These are phyloP conservation scores for Rhynchomys soricoides DNA, from an alignment of 2,113 vertebrate species.

Conservation along the genomic window DNA sequence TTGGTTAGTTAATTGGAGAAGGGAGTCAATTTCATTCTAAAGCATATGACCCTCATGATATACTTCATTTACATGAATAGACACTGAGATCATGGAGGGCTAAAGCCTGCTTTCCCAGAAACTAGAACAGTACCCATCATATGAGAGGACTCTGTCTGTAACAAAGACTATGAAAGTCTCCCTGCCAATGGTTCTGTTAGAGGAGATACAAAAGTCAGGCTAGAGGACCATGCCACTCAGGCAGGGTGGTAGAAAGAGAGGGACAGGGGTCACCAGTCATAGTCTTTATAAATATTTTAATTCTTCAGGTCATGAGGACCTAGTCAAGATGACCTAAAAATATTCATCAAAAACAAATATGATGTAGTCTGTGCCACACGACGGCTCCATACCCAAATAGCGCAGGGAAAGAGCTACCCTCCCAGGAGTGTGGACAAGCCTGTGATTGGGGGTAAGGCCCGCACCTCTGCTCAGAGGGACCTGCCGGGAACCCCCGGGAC, in stretches of 20 bases:
- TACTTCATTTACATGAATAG: background rate
- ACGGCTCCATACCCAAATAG: too few species aligned
- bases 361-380: too few species aligned
- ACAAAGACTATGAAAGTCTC: background rate
- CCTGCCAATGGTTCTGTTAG: background rate
- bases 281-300: background rate
- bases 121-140: background rate
- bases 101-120: background rate
- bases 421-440: too few species aligned
- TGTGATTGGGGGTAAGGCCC: too few species aligned
- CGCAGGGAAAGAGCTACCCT: too few species aligned
- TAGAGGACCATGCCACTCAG: background rate
- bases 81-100: background rate
- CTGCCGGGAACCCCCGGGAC: too few species aligned
- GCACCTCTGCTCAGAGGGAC: too few species aligned
- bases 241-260: background rate
- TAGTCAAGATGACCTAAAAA: conserved; percentile 24
- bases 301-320: background rate
- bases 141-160: background rate
- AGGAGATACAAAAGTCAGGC: background rate
- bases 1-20: background rate
- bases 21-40: background rate
- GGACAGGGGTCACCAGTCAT: background rate
- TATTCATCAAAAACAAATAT: background rate
- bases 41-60: background rate